Evolutionary conservation across 2,113 vertebrate species (phyloP), one percentile per base, ranked within the genome.

Genomic region (Chionis minor): DNA sequence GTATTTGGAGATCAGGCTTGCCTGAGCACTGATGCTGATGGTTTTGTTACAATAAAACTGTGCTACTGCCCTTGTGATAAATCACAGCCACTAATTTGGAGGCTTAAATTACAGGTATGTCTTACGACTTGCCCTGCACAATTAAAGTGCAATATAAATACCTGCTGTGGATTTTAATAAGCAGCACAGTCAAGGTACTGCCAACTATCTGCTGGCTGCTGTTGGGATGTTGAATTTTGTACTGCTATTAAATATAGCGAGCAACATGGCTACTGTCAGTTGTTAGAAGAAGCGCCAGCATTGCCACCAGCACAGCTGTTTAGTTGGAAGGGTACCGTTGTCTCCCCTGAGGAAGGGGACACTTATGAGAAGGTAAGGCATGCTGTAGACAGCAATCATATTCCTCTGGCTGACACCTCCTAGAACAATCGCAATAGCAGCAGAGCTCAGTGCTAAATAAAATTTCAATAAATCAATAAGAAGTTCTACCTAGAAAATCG

Each of bases 81-180:
- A 92, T 86, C 81, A 72, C 27, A 88, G 44, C 19, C 1, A 3
- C 19, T 83, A 61, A 88, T 92, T 70, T 83, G 86, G 71, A 78
- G n/a, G 38, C 45, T 88, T 83, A 77, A 92, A 86, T 94, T 90
- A 65, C 58, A 90, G 62, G 15, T 86, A 70, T 81, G 35, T 81
- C 78, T 81, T 78, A 47, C 47, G 56, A 81, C 69, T 86, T 92
- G 59, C 77, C 75, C 83, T 69, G 45, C 73, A 82, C 73, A 87
- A 78, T 96, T 92, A 78, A 92, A 93, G 82, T 45, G 63, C 59
- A 66, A 32, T 86, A 90, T 90, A 94, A 94, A 92, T 90, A 90
- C 59, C 62, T 90, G 82, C 28, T 44, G n/a, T 2, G 27, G 35
- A 70, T 93, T 92, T 93, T 80, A 82, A 90, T 67, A 65, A 75